Percentiles rank a stretch among this genome's conserved stretches.
These are phyloP conservation scores for Lamellibrachia satsuma DNA, from an alignment of 2,888 invertebrate genomes.

Conservation along the genomic window DNA sequence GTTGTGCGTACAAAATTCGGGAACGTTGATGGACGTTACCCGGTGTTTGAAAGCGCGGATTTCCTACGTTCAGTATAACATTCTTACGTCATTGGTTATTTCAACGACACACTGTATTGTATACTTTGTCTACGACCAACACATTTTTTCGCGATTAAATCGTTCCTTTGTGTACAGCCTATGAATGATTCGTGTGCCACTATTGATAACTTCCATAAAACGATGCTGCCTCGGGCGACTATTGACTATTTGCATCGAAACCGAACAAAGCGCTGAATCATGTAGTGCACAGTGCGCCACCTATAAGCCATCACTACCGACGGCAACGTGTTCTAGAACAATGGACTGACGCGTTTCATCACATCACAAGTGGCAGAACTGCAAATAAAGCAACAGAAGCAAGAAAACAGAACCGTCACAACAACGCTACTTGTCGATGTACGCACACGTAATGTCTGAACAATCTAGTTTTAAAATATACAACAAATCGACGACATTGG, in stretches of 20 bases:
- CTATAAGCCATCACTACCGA: neutral
- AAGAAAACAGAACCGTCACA: neutral
- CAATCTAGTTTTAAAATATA: neutral
- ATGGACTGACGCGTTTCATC: neutral
- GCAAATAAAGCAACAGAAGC: neutral
- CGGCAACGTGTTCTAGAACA: neutral
- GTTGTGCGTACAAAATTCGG: neutral
- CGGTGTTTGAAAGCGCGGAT: neutral
- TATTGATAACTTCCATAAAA: too few relatives aligned
- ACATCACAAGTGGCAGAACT: neutral
- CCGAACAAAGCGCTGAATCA: neutral
- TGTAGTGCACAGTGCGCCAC: neutral
- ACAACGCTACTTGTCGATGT: neutral
- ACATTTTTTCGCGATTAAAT: neutral
- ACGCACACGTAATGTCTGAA: neutral
- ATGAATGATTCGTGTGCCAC: too few relatives aligned
- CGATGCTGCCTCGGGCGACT: neutral
- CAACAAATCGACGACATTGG: neutral
- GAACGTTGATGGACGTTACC: neutral
- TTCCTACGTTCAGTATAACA: neutral
- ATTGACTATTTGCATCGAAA: neutral
- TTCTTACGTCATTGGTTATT: neutral
- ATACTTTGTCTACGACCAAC: neutral
- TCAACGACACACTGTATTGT: neutral
- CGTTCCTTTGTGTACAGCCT: neutral